A percentile compares a stretch with the other conserved stretches of the same genome.
These are phyloP conservation scores for Podarcis raffonei DNA, from an alignment of 2,113 vertebrate genomes.

Conservation along the genomic window DNA sequence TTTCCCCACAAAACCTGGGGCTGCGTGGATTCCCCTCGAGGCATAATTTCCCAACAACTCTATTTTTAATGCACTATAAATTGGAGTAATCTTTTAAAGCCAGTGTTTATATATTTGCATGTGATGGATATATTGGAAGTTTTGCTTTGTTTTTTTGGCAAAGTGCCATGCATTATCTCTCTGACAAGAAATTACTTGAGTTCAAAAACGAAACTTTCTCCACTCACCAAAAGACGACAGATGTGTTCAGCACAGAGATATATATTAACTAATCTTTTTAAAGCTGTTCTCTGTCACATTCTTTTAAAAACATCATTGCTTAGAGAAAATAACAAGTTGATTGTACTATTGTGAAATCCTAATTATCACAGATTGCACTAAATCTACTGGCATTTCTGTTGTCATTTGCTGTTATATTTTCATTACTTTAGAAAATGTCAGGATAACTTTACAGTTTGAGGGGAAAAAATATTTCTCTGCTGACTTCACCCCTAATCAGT, in stretches of 20 bases:
- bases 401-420: slow-evolving; percentile 6
- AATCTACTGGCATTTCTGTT: not conserved
- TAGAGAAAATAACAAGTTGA: not conserved
- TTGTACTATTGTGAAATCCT: slow-evolving; percentile 29
- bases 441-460: not conserved
- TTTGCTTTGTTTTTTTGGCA: not conserved
- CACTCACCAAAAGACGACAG: not conserved
- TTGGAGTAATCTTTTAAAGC: not conserved
- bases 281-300: not conserved
- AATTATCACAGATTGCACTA: not conserved
- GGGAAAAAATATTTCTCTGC: not conserved
- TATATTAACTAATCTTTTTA: not conserved
- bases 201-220: not conserved
- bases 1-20: not conserved
- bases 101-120: not conserved
- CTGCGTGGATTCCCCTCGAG: not conserved
- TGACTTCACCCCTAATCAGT: not conserved
- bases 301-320: not conserved
- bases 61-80: not conserved
- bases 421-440: not conserved
- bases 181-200: not conserved
- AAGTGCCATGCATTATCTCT: not conserved
- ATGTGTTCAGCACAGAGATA: accelerated
- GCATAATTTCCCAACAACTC: not conserved
- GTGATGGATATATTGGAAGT: not conserved